A percentile compares a stretch with the other conserved stretches of the same genome.
Conservation (phyloP, 2,888 invertebrate genomes). For the Cephonodes hylas region DNA sequence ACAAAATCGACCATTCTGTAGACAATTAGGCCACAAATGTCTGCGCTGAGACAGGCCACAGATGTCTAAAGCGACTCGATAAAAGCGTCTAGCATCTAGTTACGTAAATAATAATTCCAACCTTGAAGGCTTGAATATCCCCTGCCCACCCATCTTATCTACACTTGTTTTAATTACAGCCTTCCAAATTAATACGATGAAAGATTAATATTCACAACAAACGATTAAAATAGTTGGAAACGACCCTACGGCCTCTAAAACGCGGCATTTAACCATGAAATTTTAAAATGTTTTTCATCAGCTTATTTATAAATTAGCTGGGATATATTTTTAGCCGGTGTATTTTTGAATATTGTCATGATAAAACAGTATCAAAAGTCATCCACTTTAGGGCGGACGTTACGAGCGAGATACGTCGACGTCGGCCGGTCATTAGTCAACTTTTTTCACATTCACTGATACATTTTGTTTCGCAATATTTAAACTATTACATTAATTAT, state of each 20-base stretch:
- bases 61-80: no score
- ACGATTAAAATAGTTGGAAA: not conserved
- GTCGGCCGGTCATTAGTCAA: constrained; percentile 46
- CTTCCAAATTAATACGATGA: not conserved
- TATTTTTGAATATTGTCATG: constrained; percentile 11
- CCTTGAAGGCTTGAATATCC: no score
- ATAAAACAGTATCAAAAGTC: constrained; percentile 30
- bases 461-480: constrained; percentile 16
- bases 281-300: not conserved
- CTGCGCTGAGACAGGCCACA: no score
- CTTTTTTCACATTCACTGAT: constrained; percentile 25
- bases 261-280: not conserved
- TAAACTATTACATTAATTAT: constrained; percentile 1
- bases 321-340: constrained; percentile 23
- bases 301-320: not conserved
- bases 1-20: no score
- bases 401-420: constrained; percentile 51
- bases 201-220: not conserved
- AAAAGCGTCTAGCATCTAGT: no score
- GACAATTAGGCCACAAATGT: no score
- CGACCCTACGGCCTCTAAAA: not conserved
- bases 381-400: constrained; percentile 73
- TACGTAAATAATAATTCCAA: no score
- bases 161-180: no score
- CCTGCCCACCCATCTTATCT: no score